Evolutionary conservation across 2,888 invertebrate species (phyloP).

Genomic region (Ethmia dodecea): DNA sequence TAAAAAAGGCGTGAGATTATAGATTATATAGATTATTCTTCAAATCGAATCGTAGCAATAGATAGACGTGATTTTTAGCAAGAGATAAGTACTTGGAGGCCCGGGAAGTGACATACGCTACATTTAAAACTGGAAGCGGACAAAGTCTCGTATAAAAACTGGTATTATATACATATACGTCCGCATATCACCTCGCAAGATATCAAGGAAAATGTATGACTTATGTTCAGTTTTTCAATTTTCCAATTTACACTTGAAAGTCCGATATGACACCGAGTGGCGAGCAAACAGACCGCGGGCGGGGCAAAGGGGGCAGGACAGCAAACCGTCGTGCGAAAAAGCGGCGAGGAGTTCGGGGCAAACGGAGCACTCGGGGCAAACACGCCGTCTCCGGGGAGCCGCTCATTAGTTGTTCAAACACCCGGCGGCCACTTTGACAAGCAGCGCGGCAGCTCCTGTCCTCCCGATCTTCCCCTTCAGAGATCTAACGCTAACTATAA

Average conservation of each 20-base stretch:
- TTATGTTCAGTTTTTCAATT: too few species aligned
- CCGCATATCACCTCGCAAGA: too few species aligned
- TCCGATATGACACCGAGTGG: constrained; percentile 55
- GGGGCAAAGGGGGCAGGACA: constrained; percentile 28
- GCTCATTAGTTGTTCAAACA: constrained; percentile 77
- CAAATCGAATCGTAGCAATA: too few species aligned
- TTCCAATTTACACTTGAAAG: constrained; percentile 53
- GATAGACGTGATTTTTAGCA: too few species aligned
- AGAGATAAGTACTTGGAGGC: too few species aligned
- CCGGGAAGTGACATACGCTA: too few species aligned
- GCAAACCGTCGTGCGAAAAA: constrained; percentile 56
- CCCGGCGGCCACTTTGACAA: constrained; percentile 75
- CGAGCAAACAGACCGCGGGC: constrained; percentile 42
- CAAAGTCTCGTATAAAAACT: too few species aligned
- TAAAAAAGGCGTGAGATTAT: too few species aligned
- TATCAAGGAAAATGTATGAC: too few species aligned
- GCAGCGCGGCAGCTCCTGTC: constrained; percentile 51
- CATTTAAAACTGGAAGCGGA: too few species aligned
- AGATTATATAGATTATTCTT: too few species aligned
- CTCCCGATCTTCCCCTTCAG: constrained; percentile 56
- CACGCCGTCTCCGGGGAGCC: constrained; percentile 68
- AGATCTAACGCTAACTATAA: constrained; percentile 59
- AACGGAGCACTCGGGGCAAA: constrained; percentile 57
- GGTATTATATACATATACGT: too few species aligned
- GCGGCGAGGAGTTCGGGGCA: constrained; percentile 31